Percentiles rank a stretch among this genome's conserved stretches.
Conservation (phyloP, 2,113 vertebrate species). For the Sorex araneus region DNA sequence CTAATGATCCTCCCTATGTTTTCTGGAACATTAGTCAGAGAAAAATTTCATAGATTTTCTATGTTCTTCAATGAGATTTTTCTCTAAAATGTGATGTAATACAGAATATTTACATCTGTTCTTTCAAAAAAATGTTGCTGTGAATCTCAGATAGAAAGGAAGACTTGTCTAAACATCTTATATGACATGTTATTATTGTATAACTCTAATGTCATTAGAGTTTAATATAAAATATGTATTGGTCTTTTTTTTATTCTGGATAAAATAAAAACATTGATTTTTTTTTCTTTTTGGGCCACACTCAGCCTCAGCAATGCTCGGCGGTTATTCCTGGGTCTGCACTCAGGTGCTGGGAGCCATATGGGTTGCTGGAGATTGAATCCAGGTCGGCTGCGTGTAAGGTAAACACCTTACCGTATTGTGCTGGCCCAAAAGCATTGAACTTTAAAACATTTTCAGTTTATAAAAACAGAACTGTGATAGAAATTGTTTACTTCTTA, state of each 20-base stretch:
- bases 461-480: neutral
- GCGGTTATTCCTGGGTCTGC: too few relatives aligned
- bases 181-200: neutral
- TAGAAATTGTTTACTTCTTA: too few relatives aligned
- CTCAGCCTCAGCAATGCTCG: too few relatives aligned
- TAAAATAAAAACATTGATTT: neutral
- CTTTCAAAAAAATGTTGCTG: neutral
- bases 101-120: neutral
- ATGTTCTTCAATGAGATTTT: neutral
- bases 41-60: neutral
- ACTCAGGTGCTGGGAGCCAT: too few relatives aligned
- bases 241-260: neutral
- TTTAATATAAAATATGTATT: neutral
- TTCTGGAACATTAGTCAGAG: neutral
- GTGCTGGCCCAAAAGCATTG: neutral
- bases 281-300: too few relatives aligned
- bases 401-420: too few relatives aligned
- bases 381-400: too few relatives aligned
- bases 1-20: neutral
- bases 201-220: neutral
- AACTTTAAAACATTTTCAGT: neutral
- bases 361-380: too few relatives aligned
- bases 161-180: neutral
- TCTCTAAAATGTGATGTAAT: neutral
- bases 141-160: neutral